Evolutionary conservation across 2,888 invertebrate genomes (phyloP).

Genomic region (Geotrupes spiniger): DNA sequence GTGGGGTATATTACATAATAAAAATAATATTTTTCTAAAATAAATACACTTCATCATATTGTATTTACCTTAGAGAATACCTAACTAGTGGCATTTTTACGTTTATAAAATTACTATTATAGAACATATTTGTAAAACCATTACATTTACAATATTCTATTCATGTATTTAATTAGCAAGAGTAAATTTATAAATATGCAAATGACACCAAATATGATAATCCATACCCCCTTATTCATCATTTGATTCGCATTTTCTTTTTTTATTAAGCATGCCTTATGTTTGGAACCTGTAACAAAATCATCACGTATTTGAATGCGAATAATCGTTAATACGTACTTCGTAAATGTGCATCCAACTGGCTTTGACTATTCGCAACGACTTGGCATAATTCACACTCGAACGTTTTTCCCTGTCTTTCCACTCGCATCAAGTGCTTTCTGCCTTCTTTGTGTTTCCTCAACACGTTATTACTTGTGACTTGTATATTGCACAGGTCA

Average conservation of each 20-base stretch:
- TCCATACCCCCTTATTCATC: slow-evolving; percentile 38
- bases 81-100: slow-evolving; percentile 14
- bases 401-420: slow-evolving; percentile 45
- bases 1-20: neutral
- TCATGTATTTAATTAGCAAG: slow-evolving; percentile 35
- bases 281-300: slow-evolving; percentile 24
- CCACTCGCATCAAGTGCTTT: slow-evolving; percentile 43
- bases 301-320: neutral
- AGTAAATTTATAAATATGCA: slow-evolving; percentile 45
- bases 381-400: slow-evolving; percentile 46
- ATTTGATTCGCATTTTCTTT: slow-evolving; percentile 26
- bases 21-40: slow-evolving; percentile 7
- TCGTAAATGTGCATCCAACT: slow-evolving; percentile 46
- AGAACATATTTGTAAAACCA: slow-evolving; percentile 3
- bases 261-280: slow-evolving; percentile 24
- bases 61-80: slow-evolving; percentile 8
- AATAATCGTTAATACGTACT: slow-evolving; percentile 37
- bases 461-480: slow-evolving; percentile 45
- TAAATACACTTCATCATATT: neutral
- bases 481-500: slow-evolving; percentile 46
- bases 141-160: slow-evolving; percentile 14
- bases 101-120: slow-evolving; percentile 16
- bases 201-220: slow-evolving; percentile 41
- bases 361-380: slow-evolving; percentile 47
- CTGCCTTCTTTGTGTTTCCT: slow-evolving; percentile 46